Conservation (phyloP, 2,797 vertebrate genomes). For the Sebastes matsubarae region DNA sequence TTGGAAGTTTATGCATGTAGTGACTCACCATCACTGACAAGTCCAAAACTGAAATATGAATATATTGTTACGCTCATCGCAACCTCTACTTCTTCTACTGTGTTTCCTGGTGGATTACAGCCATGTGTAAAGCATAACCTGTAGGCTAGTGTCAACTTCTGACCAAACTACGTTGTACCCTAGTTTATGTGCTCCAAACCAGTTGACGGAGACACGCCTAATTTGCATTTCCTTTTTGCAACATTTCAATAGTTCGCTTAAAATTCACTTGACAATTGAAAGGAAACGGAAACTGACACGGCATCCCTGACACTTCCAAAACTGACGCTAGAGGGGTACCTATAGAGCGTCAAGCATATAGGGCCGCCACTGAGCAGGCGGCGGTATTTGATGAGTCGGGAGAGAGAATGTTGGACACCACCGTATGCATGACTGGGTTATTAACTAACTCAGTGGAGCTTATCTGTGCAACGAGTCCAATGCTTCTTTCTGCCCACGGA, state of each 20-base stretch:
- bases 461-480: neutral
- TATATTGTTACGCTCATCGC: too few species aligned
- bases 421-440: neutral
- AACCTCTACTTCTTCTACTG: too few species aligned
- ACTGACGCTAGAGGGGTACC: neutral
- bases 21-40: too few species aligned
- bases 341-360: neutral
- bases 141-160: neutral
- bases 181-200: neutral
- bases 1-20: too few species aligned
- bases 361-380: neutral
- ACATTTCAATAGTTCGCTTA: neutral
- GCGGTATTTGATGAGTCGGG: neutral
- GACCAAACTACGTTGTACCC: rapidly evolving
- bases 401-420: neutral
- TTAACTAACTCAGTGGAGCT: neutral
- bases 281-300: neutral
- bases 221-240: neutral
- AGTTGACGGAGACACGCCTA: rapidly evolving
- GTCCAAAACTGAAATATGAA: too few species aligned
- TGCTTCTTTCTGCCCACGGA: neutral
- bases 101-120: too few species aligned
- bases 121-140: rapidly evolving
- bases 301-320: neutral
- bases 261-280: neutral